Evolutionary conservation across 2,113 vertebrate species (phyloP), one percentile per base, ranked within the genome.

Genomic region (Macquaria ambigua): DNA sequence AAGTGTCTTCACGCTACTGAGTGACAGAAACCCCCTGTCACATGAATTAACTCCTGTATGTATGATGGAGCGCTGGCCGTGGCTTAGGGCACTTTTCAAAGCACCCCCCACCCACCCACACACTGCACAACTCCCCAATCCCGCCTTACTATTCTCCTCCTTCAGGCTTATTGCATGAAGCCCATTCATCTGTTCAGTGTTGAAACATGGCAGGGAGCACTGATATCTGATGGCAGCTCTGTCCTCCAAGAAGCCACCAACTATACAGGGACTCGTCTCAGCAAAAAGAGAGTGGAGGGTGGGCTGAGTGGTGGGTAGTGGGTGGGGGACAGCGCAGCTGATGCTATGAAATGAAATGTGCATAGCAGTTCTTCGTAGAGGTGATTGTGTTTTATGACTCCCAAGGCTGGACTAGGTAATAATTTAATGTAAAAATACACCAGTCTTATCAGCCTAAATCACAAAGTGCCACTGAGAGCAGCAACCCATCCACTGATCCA

Each of bases 151-250:
- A 48, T 79, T 81, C 77, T 79, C 84, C 72, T 87, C 90, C 92
- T 90, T 81, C 58, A 81, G 89, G 92, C 91, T 93, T 90, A 93
- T 93, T 92, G 87, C 84, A 84, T 89, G 85, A 90, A 89, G 71
- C 85, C 87, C 69, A 89, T 95, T 95, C 91, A 94, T 95, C 93
- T 94, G 90, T 87, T 91, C 86, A 89, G 84, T 89, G 92, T 87
- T 92, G 82, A 93, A 93, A 92, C 93, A 90, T 68, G 72, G 86
- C 81, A 86, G 82, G 79, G 61, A 84, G 67, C 77, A 66, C 83
- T 92, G 86, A 90, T 93, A 90, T 92, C 79, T 94, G 84, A 91
- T 92, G 88, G 90, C 90, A 87, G 66, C 85, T 86, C 79, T 76
- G 81, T 86, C 90, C 87, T 90, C 80, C 72, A 61, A 88, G 81